Evolutionary conservation across 1,140 invertebrate genomes (phyloP), one percentile per base, ranked within the genome.

Genomic region (Sesamia nonagrioides): DNA sequence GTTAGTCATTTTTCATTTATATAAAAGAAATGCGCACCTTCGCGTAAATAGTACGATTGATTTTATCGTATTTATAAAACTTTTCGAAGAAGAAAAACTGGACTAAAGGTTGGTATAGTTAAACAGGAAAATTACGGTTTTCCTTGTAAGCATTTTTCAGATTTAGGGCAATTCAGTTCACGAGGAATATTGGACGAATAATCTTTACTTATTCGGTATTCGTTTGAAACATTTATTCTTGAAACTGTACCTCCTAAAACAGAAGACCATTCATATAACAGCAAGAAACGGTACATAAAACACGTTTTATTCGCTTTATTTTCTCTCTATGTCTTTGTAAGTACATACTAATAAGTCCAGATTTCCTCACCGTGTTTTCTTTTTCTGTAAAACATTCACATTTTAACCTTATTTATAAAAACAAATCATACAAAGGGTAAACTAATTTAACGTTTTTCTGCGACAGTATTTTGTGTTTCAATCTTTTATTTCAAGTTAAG

Each of bases 401-500:
- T 13, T 11, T n/a, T n/a, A 50, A n/a, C n/a, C 13, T 50, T n/a
- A 50, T 50, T 50, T 50, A 50, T 6, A 50, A n/a, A 50, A 50
- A 4, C 13, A 50, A 50, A 50, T n/a, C 13, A 50, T 13, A 50
- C 15, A 50, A 50, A 15, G 0, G n/a, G 45, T 50, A 50, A 50
- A 50, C 45, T 50, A 50, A 50, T 50, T 50, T 50, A n/a, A 5
- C 45, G 45, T 50, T 4, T n/a, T 50, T 50, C 54, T 6, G 13
- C 9, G 8, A 58, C 9, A 58, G 13, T 4, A 13, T 27, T 27
- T 7, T 58, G 11, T 33, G 17, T 6, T 27, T 6, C 3, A 33
- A 58, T 8, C 18, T 58, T 58, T 58, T 58, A 58, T 58, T 58
- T 27, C 27, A n/a, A n/a, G 54, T 58, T 58, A 58, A 58, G 21